These are phyloP conservation scores for Stichodactyla mertensii DNA, from an alignment of 64 coral and sea anemone genomes.

Conservation along the genomic window DNA sequence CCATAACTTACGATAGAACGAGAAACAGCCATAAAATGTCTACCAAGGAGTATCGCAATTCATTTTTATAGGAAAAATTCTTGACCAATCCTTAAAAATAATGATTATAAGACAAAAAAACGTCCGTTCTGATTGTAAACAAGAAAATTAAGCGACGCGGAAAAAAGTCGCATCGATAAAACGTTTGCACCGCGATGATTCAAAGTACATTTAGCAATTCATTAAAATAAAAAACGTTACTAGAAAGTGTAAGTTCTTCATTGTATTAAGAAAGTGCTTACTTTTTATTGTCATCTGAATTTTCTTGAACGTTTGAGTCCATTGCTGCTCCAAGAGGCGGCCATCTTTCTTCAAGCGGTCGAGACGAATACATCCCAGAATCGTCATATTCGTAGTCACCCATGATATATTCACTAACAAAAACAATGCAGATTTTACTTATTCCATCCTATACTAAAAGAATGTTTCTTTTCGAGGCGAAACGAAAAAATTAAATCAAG, in stretches of 20 bases:
- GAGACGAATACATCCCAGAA: constrained; percentile 52
- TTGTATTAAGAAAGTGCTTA: neutral
- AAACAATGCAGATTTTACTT: neutral
- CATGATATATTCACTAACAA: constrained; percentile 28
- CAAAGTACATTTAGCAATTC: neutral
- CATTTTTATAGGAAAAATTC: neutral
- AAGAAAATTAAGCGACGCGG: constrained; percentile 3
- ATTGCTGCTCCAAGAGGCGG: constrained; percentile 79
- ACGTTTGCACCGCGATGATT: neutral
- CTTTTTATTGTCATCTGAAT: neutral
- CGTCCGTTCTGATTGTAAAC: neutral
- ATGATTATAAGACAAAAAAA: neutral
- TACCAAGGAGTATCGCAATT: neutral
- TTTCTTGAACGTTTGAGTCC: constrained; percentile 30
- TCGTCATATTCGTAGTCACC: constrained; percentile 82
- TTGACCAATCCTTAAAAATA: neutral
- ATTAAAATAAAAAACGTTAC: neutral
- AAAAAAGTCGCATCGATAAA: neutral
- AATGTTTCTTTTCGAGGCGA: neutral
- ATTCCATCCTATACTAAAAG: neutral
- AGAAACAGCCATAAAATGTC: too few relatives aligned
- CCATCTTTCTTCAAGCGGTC: constrained; percentile 97
- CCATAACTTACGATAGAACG: too few relatives aligned
- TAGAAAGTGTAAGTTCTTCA: neutral
- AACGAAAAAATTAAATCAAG: constrained; percentile 2